Conservation (phyloP, 2,797 vertebrate species). For the Podarcis lilfordi region DNA sequence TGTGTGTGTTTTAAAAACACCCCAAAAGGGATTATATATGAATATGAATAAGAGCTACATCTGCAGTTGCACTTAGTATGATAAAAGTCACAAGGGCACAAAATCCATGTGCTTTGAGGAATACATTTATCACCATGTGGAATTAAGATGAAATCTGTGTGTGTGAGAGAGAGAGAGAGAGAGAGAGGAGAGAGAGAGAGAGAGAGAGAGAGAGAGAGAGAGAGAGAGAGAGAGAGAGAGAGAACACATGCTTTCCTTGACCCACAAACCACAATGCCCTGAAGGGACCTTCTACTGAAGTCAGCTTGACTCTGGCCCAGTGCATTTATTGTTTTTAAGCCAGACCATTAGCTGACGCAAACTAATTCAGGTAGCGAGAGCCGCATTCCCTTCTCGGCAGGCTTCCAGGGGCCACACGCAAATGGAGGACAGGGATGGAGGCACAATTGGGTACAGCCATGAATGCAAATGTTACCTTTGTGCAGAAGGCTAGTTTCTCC, state of each 20-base stretch:
- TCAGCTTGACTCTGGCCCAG: neutral
- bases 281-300: neutral
- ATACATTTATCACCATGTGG: neutral
- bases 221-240: no score
- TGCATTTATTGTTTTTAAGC: neutral
- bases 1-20: neutral
- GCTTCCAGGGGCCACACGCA: no score
- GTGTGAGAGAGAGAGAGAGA: no score
- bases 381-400: neutral
- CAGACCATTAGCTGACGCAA: neutral
- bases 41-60: neutral
- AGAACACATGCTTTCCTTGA: neutral
- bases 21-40: neutral
- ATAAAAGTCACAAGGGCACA: conserved; percentile 6
- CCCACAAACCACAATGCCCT: neutral
- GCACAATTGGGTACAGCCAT: no score
- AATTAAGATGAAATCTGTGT: neutral
- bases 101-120: neutral
- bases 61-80: conserved; percentile 10
- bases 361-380: neutral
- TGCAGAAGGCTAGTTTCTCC: no score
- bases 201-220: no score
- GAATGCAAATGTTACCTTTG: no score
- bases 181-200: no score
- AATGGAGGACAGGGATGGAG: no score